Evolutionary conservation across 2,113 vertebrate species (phyloP).

Genomic region (Scopus umbretta): DNA sequence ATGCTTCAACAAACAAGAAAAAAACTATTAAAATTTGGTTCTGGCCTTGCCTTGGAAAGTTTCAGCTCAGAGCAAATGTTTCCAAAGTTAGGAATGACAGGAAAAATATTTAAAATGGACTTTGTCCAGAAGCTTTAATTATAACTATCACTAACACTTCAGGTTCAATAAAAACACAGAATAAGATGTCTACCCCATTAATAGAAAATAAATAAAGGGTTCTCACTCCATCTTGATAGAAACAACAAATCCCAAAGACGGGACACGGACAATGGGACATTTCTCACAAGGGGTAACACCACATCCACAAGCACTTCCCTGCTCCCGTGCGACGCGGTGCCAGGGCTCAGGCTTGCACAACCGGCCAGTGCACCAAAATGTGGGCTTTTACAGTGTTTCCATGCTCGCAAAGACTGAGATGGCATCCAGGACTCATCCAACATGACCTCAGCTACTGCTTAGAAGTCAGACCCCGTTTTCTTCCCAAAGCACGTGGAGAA

Average conservation of each 20-base stretch:
- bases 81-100: not conserved
- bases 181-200: not conserved
- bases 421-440: not conserved
- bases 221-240: not conserved
- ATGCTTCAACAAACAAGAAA: not conserved
- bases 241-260: not conserved
- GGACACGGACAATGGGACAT: not conserved
- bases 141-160: not conserved
- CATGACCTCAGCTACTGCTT: not conserved
- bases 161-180: not conserved
- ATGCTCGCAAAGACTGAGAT: not conserved
- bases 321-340: accelerated
- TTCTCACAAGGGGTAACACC: accelerated
- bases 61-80: not conserved
- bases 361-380: not conserved
- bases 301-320: not conserved
- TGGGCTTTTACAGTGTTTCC: not conserved
- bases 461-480: not conserved
- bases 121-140: not conserved
- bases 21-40: not conserved
- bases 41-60: not conserved
- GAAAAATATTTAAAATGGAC: not conserved
- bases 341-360: accelerated
- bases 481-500: not conserved
- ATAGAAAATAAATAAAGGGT: not conserved